phyloP scores from a whole-genome alignment of 2,113 vertebrate species.

The Cephalophus harveyi region DNA sequence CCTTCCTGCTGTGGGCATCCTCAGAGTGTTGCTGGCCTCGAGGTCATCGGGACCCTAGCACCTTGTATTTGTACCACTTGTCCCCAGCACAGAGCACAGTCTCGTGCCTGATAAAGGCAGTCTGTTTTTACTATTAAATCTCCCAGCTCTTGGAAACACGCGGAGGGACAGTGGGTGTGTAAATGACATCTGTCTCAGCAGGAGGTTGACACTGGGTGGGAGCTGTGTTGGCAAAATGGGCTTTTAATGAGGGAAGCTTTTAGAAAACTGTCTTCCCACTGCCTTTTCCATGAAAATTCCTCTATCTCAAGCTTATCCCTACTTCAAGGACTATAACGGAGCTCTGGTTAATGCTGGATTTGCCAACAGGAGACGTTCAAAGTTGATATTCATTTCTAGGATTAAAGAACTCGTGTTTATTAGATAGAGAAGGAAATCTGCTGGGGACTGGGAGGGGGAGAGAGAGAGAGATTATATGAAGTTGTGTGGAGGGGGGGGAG shows the following conservation, averaged over 20 bases:
- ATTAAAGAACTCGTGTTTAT: neutral
- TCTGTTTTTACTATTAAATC: neutral
- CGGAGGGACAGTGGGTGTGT: neutral
- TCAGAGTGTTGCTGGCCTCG: neutral
- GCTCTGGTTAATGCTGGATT: neutral
- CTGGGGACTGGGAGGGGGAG: neutral
- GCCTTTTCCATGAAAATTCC: neutral
- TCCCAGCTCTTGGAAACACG: neutral
- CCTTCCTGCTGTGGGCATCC: neutral
- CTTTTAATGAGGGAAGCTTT: neutral
- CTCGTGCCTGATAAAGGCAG: neutral
- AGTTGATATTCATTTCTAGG: neutral
- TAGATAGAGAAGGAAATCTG: neutral
- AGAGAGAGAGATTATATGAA: too few relatives aligned
- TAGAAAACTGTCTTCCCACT: neutral
- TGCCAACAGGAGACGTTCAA: neutral
- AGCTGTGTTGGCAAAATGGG: neutral
- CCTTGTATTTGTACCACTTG: neutral
- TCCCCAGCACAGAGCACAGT: neutral
- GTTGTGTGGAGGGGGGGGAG: rapidly evolving
- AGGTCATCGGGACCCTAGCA: neutral
- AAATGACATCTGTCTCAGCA: neutral
- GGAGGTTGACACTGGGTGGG: neutral
- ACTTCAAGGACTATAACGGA: neutral
- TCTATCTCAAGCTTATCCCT: neutral